Conservation (phyloP, 2,113 vertebrate genomes). For the Bostrychus sinensis region DNA sequence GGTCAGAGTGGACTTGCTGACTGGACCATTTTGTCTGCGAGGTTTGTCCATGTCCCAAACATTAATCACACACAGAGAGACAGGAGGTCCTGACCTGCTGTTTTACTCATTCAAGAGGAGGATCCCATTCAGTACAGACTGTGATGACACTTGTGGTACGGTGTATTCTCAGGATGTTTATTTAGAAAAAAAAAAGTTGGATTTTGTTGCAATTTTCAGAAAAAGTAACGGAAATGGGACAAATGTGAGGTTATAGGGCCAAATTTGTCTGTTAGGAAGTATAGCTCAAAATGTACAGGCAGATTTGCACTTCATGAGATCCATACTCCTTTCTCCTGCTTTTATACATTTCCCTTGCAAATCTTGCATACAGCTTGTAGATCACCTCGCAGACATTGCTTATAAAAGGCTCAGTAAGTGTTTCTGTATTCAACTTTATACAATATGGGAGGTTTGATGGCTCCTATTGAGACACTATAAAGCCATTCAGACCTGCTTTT, state of each 20-base stretch:
- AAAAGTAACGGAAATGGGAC: too few relatives aligned
- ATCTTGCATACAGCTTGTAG: not conserved
- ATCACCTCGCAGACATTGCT: not conserved
- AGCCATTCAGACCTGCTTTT: not conserved
- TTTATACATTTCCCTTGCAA: too few relatives aligned
- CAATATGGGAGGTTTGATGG: not conserved
- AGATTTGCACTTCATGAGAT: too few relatives aligned
- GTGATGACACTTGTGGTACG: too few relatives aligned
- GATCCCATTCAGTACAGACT: not conserved
- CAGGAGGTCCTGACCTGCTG: slow-evolving; percentile 49
- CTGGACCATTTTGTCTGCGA: slow-evolving; percentile 38
- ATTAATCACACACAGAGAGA: slow-evolving; percentile 49
- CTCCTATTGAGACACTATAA: not conserved
- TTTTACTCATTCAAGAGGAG: slow-evolving; percentile 57
- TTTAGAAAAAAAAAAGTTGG: too few relatives aligned
- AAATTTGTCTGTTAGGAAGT: too few relatives aligned
- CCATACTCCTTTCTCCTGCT: too few relatives aligned
- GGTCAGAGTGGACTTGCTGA: slow-evolving; percentile 20
- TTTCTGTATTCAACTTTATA: not conserved
- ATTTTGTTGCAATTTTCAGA: too few relatives aligned
- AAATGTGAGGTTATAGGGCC: too few relatives aligned
- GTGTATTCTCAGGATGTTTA: too few relatives aligned
- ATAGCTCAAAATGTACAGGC: too few relatives aligned
- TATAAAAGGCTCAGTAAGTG: not conserved
- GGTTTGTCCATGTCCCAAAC: slow-evolving; percentile 28